Percentiles rank a stretch among this genome's conserved stretches.
Conservation (phyloP, 1,140 invertebrate genomes). For the Papilio machaon region DNA sequence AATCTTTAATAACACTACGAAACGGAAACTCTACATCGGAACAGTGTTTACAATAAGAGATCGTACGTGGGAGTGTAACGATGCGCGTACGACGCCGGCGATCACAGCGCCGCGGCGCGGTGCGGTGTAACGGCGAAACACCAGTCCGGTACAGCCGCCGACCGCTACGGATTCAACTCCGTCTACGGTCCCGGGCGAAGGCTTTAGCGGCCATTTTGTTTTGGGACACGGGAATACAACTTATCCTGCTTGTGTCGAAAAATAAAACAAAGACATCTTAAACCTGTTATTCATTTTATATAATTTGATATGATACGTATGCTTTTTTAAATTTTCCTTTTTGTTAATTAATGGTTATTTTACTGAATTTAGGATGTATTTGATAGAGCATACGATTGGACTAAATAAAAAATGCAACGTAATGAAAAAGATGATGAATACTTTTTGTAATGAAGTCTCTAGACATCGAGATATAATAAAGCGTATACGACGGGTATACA, state of each 20-base stretch:
- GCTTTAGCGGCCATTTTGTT: constrained; percentile 76
- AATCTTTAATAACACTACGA: constrained; percentile 52
- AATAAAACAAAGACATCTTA: background rate
- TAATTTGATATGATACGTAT: too few relatives aligned
- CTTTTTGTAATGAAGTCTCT: background rate
- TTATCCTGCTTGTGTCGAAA: background rate
- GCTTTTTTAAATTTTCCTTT: too few relatives aligned
- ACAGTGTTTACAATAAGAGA: constrained; percentile 74
- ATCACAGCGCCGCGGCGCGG: constrained; percentile 52
- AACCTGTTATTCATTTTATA: background rate
- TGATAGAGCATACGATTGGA: background rate
- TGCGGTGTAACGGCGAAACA: constrained; percentile 56
- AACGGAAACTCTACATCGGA: constrained; percentile 50
- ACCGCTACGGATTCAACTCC: constrained; percentile 54
- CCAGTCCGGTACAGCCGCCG: constrained; percentile 39
- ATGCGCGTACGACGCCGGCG: constrained; percentile 52
- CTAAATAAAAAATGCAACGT: background rate
- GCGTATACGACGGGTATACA: background rate
- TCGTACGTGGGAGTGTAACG: constrained; percentile 75
- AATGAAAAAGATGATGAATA: background rate
- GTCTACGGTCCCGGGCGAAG: constrained; percentile 49
- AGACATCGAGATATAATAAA: background rate
- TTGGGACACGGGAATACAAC: constrained; percentile 34
- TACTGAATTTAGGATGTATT: too few relatives aligned
- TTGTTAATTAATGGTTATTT: too few relatives aligned